Evolutionary conservation across 2,113 vertebrate genomes (phyloP).

Genomic region (Ailuropoda melanoleuca): DNA sequence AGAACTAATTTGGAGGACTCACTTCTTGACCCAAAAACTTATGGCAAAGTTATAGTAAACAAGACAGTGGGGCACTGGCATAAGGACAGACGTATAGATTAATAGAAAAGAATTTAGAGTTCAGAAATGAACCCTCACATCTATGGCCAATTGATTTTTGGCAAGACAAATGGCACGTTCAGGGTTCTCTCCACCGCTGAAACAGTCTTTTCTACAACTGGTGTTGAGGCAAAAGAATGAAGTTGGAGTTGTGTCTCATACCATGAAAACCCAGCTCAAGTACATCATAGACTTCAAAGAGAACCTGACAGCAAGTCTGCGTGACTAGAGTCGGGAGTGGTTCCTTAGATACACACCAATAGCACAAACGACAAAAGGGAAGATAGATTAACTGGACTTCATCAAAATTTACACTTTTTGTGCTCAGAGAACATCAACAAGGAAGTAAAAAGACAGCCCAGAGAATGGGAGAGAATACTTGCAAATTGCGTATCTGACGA

Average conservation of each 20-base stretch:
- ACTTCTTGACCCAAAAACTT: not conserved
- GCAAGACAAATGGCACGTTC: not conserved
- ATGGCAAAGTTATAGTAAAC: not conserved
- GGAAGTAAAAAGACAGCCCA: not conserved
- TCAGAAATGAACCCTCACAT: not conserved
- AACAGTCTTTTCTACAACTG: not conserved
- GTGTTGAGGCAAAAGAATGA: not conserved
- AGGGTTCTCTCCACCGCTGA: not conserved
- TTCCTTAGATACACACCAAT: not conserved
- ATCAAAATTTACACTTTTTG: not conserved
- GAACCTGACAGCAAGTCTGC: not conserved
- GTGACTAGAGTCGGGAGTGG: not conserved
- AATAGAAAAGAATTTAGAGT: not conserved
- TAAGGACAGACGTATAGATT: not conserved
- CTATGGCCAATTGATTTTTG: not conserved
- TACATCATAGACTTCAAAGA: not conserved
- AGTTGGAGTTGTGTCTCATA: not conserved
- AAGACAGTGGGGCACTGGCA: not conserved
- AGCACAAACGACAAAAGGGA: not conserved
- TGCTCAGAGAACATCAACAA: not conserved
- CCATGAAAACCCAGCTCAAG: not conserved
- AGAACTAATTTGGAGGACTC: not conserved
- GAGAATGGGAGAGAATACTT: not conserved
- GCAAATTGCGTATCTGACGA: not conserved
- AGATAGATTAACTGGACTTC: not conserved